Evolutionary conservation across 2,888 invertebrate genomes (phyloP).

Genomic region (Lasioglossum calceatum): DNA sequence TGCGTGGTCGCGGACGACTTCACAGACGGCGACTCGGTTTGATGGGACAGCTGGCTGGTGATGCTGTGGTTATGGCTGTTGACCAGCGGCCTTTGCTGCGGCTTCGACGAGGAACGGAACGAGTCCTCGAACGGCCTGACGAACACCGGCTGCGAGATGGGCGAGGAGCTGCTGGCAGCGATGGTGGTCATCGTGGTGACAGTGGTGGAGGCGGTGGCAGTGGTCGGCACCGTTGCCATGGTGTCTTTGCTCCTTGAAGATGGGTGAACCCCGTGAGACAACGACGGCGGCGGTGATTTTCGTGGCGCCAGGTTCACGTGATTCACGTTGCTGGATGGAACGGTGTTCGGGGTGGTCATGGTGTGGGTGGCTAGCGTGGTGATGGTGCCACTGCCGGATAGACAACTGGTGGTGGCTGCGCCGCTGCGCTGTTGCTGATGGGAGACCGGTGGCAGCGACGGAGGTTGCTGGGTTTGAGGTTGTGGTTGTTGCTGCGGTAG

Average conservation of each 20-base stretch:
- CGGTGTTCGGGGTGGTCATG: conserved; percentile 66
- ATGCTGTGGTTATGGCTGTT: conserved; percentile 77
- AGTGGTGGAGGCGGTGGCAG: conserved; percentile 55
- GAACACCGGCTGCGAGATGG: conserved; percentile 77
- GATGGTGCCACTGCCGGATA: conserved; percentile 85
- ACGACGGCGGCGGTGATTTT: conserved; percentile 71
- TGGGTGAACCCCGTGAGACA: conserved; percentile 61
- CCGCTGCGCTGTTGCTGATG: conserved; percentile 51
- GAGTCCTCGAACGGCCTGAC: conserved; percentile 83
- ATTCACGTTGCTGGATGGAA: conserved; percentile 64
- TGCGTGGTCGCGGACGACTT: conserved; percentile 64
- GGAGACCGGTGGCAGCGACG: conserved; percentile 28
- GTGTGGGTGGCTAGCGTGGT: conserved; percentile 77
- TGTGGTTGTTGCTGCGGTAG: conserved; percentile 50
- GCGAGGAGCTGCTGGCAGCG: conserved; percentile 23
- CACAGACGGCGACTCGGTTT: conserved; percentile 65
- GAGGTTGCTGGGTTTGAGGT: conserved; percentile 29
- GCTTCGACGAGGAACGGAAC: conserved; percentile 79
- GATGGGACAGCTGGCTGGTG: conserved; percentile 76
- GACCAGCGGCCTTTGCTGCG: conserved; percentile 74
- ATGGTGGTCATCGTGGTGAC: conserved; percentile 33
- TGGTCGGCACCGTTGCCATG: conserved; percentile 38
- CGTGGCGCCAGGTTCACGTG: conserved; percentile 62
- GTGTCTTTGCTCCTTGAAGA: conserved; percentile 71
- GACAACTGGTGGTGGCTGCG: conserved; percentile 84